Evolutionary conservation across 1,140 invertebrate genomes (phyloP).

Genomic region (Archegozetes longisetosus): DNA sequence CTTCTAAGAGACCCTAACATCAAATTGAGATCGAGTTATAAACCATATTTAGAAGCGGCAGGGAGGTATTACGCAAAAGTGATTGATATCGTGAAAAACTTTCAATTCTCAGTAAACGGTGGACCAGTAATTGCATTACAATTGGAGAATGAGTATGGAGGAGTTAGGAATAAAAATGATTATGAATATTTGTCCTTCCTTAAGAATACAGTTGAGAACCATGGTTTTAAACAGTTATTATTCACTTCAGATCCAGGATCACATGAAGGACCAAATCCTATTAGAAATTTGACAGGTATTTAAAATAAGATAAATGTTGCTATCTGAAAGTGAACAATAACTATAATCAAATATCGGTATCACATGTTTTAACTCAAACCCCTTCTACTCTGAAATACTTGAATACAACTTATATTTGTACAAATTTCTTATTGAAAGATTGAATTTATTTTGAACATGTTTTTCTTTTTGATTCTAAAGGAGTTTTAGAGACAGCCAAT

Average conservation of each 20-base stretch:
- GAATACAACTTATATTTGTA: too few relatives aligned
- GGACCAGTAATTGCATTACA: conserved; percentile 31
- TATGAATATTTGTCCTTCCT: not conserved
- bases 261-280: not conserved
- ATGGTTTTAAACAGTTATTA: not conserved
- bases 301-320: not conserved
- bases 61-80: conserved; percentile 27
- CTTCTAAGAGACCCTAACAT: conserved; percentile 17
- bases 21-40: conserved; percentile 17
- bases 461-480: not conserved
- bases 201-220: not conserved
- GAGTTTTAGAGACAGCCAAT: not conserved
- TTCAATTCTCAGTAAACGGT: conserved; percentile 29
- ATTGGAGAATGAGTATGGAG: conserved; percentile 23
- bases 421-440: too few relatives aligned
- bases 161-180: not conserved
- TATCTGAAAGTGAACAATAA: not conserved
- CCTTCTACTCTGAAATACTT: too few relatives aligned
- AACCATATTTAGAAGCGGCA: conserved; percentile 25
- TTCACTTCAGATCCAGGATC: conserved; percentile 2
- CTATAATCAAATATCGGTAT: too few relatives aligned
- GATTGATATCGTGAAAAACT: conserved; percentile 27
- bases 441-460: too few relatives aligned
- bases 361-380: too few relatives aligned
- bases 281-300: not conserved